Evolutionary conservation across 2,888 invertebrate genomes (phyloP), one percentile per base, ranked within the genome.

Genomic region (Polymixis flavicincta): DNA sequence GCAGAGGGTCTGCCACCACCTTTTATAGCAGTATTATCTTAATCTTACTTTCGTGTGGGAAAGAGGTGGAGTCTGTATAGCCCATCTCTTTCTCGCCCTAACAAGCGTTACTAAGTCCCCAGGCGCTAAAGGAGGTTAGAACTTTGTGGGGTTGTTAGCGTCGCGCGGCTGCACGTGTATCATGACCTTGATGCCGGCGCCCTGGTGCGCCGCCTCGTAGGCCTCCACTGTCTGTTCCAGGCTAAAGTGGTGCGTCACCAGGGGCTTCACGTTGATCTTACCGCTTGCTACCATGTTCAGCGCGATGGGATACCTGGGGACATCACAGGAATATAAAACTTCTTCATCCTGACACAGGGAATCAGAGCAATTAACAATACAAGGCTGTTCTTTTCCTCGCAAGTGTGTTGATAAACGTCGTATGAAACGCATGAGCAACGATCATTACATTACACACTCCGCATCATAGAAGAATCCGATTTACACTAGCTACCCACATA

Each of bases 101-200:
- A 57, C 8, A 57, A 3, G 57, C 28, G 22, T 5, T 32, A 59
- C 32, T 59, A 19, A 17, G 19, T 59, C 32, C 32, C 1, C 19
- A 59, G 9, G 32, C 5, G 19, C 59, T 59, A 13, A 13, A n/a
- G 55, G 60, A 48, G 11, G 22, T 57, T 90, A 90, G 85, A 93
- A 93, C 78, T 94, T 93, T 0, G 76, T 78, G 0, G 92, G 89
- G 88, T 97, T 97, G 88, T 97, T 97, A 25, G 95, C 80, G 85
- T 97, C 93, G 13, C 95, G 88, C 0, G 97, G 96, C 87, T 97
- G 97, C 2, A 97, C 97, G 91, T 99, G 98, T 74, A 99, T 99
- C 97, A 99, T 98, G 87, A 99, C 98, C 95, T 99, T 99, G 89
- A 99, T 98, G 80, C 97, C 98, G 67, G 97, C 94, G 3, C 98